These are phyloP conservation scores for Larimichthys polyactis DNA, from an alignment of 2,113 vertebrate species.

Conservation along the genomic window DNA sequence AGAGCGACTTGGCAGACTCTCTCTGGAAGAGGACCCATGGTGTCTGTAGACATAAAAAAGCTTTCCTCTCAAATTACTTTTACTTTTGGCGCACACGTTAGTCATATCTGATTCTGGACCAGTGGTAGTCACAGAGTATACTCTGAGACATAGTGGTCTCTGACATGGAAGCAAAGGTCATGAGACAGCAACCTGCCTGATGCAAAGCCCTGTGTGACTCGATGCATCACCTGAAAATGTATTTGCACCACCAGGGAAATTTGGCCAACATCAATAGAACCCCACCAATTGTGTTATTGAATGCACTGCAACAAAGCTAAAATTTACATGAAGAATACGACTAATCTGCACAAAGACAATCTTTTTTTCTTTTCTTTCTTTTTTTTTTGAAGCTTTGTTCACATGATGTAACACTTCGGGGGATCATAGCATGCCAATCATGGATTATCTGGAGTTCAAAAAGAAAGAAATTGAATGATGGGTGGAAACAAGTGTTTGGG, in stretches of 20 bases:
- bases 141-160: neutral
- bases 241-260: conserved; percentile 28
- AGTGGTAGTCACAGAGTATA: neutral
- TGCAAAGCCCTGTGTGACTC: conserved; percentile 37
- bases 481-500: conserved; percentile 12
- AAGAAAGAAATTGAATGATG: conserved; percentile 32
- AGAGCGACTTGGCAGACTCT: too few species aligned
- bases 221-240: conserved; percentile 21
- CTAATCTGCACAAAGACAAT: conserved; percentile 35
- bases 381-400: conserved; percentile 20
- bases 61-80: conserved; percentile 27
- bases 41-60: too few species aligned
- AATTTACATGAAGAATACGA: conserved; percentile 56
- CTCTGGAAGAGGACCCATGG: too few species aligned
- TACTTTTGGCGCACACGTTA: conserved; percentile 18
- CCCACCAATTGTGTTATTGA: conserved; percentile 11
- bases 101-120: conserved; percentile 12
- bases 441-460: conserved; percentile 59
- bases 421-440: conserved; percentile 57
- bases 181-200: conserved; percentile 16
- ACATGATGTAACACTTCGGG: conserved; percentile 39
- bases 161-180: conserved; percentile 25
- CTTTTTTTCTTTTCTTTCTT: neutral
- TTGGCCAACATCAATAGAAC: conserved; percentile 17
- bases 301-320: conserved; percentile 2